Evolutionary conservation across 2,888 invertebrate genomes (phyloP), one percentile per base, ranked within the genome.

Genomic region (Sepiola atlantica): DNA sequence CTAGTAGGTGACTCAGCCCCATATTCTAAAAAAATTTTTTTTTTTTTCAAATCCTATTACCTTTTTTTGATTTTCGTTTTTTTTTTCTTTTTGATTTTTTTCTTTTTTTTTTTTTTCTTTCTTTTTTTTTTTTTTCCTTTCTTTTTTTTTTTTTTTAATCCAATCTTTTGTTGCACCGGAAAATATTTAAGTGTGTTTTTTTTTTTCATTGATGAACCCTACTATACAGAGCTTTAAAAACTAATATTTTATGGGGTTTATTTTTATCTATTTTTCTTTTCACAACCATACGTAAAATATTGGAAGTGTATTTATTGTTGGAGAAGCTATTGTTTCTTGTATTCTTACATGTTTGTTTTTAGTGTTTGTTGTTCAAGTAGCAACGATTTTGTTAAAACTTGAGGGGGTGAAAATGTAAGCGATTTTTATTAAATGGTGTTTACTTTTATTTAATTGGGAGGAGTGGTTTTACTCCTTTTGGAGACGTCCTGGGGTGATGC

Each of bases 1-100:
- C 45, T 92, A 92, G 92, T 92, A 92, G 92, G 92, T 92, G 92
- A 92, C 92, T 45, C 45, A 45, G 45, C 92, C 92, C 45, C 92
- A 92, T 92, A 92, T 92, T 92, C 92, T 45, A 54, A 45, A 54
- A 16, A 45, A n/a, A 45, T 54, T 54, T 45, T 45, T 91, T 91
- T 91, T 57, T 20, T 57, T 57, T 57, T 57, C 3, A 18, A 18
- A 24, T 21, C 24, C 21, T 57, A 45, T 57, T 21, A 24, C 20
- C 24, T 57, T 24, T 57, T 57, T n/a, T n/a, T n/a, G n/a, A n/a
- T n/a, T n/a, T n/a, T n/a, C n/a, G n/a, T n/a, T 55, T 55, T 55
- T 55, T 55, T 61, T 24, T 77, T 77, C 28, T 77, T n/a, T n/a
- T 77, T 28, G n/a, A 18, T 2, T 77, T 77, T 61, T 28, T 57